Conservation (phyloP, 2,113 vertebrate species). For the Gopherus flavomarginatus region DNA sequence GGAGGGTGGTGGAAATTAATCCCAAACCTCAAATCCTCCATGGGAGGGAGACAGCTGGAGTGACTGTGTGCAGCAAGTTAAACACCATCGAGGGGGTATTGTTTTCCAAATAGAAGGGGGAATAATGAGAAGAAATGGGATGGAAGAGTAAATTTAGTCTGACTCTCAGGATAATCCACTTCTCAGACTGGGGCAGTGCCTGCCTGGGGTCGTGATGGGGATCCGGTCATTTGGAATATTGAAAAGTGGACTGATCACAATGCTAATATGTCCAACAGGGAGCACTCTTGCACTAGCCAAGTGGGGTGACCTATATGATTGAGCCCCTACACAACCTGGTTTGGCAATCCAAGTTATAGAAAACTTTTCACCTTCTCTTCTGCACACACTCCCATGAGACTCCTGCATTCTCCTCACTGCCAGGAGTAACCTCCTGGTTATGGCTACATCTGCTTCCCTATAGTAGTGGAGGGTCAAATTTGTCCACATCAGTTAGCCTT, state of each 20-base stretch:
- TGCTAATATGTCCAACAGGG: too few species aligned
- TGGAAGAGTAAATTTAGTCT: background rate
- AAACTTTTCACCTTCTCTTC: fast-evolving
- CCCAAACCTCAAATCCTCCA: fast-evolving
- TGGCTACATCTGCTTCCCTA: fast-evolving
- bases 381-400: fast-evolving
- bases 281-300: too few species aligned
- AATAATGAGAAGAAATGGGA: background rate
- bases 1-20: background rate
- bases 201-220: background rate
- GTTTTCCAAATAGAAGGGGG: background rate
- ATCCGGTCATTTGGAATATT: background rate
- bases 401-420: background rate
- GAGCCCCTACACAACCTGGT: background rate
- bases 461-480: background rate
- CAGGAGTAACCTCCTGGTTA: background rate
- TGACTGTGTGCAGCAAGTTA: background rate
- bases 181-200: fast-evolving
- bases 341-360: fast-evolving
- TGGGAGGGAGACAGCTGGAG: background rate
- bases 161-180: fast-evolving
- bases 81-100: too few species aligned
- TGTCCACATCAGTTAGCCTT: background rate
- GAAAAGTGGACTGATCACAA: background rate
- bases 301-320: fast-evolving